These are phyloP conservation scores for Chaetops frenatus DNA, from an alignment of 2,113 vertebrate genomes.

Conservation along the genomic window DNA sequence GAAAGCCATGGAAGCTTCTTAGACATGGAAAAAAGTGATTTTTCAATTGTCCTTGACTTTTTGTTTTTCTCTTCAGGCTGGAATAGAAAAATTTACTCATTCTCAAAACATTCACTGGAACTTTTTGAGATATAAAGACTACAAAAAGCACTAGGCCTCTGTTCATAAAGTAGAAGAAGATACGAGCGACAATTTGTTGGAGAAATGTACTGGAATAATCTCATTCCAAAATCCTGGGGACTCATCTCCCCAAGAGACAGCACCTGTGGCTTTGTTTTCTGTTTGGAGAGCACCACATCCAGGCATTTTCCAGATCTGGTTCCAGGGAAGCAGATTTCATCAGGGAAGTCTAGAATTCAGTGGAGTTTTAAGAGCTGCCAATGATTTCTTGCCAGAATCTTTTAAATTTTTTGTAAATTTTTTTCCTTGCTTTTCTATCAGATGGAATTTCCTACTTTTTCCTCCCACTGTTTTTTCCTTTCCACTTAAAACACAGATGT, in stretches of 20 bases:
- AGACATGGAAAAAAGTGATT: neutral
- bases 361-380: constrained; percentile 13
- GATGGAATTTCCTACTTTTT: neutral
- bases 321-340: neutral
- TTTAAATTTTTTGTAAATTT: neutral
- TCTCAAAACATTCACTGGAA: neutral
- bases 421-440: neutral
- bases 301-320: neutral
- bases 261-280: neutral
- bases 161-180: neutral
- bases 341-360: neutral
- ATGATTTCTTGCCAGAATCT: neutral
- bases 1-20: neutral
- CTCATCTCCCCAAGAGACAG: neutral
- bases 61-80: neutral
- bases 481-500: neutral
- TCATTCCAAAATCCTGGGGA: neutral
- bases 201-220: neutral
- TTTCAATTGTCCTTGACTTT: neutral
- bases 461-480: neutral
- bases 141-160: neutral
- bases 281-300: neutral
- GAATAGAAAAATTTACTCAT: neutral
- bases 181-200: neutral
- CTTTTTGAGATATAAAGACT: neutral